These are phyloP conservation scores for Salticus scenicus DNA, from an alignment of 2,888 invertebrate genomes.

Conservation along the genomic window DNA sequence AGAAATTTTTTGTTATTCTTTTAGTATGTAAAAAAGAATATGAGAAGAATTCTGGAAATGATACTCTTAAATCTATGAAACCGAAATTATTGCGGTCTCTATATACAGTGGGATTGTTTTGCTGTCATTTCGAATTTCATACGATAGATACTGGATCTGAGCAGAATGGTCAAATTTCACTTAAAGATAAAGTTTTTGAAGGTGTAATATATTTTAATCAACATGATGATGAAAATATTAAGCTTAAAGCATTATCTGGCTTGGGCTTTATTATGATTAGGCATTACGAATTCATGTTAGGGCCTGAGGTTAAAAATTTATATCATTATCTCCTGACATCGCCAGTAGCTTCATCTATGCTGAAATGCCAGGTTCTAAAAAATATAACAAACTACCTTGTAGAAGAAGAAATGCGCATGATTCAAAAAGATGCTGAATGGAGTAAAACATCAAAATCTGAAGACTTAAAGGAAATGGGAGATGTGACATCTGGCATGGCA, in stretches of 20 bases:
- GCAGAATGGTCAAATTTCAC: slow-evolving; percentile 79
- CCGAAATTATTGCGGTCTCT: slow-evolving; percentile 89
- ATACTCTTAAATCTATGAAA: slow-evolving; percentile 77
- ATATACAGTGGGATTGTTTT: slow-evolving; percentile 93
- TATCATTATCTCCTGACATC: slow-evolving; percentile 85
- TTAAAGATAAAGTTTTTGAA: slow-evolving; percentile 90
- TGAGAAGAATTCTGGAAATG: slow-evolving; percentile 79
- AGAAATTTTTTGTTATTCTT: slow-evolving; percentile 84
- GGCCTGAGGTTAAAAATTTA: slow-evolving; percentile 87
- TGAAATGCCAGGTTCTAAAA: slow-evolving; percentile 88
- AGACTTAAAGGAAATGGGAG: slow-evolving; percentile 99
- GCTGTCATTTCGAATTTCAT: slow-evolving; percentile 94
- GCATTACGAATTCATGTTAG: slow-evolving; percentile 95
- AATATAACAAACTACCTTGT: slow-evolving; percentile 96
- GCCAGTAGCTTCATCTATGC: slow-evolving; percentile 75
- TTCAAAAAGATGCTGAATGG: slow-evolving; percentile 97
- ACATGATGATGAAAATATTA: slow-evolving; percentile 81
- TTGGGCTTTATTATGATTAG: slow-evolving; percentile 92
- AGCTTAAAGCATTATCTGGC: slow-evolving; percentile 76
- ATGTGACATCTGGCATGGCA: slow-evolving; percentile 98
- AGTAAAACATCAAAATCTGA: slow-evolving; percentile 92
- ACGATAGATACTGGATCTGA: slow-evolving; percentile 30
- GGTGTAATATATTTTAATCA: slow-evolving; percentile 91
- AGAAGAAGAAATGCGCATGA: slow-evolving; percentile 97
- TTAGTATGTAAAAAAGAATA: slow-evolving; percentile 78